Evolutionary conservation across 2,888 invertebrate genomes (phyloP).

Genomic region (Noctua janthina): DNA sequence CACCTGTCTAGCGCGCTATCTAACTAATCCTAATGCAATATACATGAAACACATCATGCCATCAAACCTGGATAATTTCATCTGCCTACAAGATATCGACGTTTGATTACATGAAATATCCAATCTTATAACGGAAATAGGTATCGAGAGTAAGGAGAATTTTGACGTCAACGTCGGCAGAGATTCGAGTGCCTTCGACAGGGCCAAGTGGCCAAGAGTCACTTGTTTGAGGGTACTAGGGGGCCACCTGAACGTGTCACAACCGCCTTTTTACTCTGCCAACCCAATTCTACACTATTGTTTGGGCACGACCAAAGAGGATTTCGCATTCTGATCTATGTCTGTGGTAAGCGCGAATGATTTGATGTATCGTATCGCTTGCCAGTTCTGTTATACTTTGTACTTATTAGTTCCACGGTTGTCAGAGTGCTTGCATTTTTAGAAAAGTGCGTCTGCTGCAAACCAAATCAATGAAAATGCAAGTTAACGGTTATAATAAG

Average conservation of each 20-base stretch:
- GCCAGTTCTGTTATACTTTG: background rate
- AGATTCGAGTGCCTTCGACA: constrained; percentile 75
- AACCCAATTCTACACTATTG: constrained; percentile 78
- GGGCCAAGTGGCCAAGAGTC: constrained; percentile 70
- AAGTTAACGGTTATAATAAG: too few species aligned
- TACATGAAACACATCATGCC: background rate
- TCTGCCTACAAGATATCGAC: constrained; percentile 37
- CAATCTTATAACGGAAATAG: constrained; percentile 64
- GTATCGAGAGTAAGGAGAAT: constrained; percentile 73
- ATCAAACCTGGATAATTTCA: constrained; percentile 34
- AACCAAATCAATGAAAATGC: background rate
- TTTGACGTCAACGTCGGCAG: constrained; percentile 76
- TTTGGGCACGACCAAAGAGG: constrained; percentile 69
- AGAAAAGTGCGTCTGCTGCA: background rate
- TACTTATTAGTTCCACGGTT: background rate
- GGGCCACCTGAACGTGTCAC: constrained; percentile 80
- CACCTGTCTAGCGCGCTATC: background rate
- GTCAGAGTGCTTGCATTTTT: background rate
- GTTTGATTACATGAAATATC: constrained; percentile 56
- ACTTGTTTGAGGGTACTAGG: constrained; percentile 67
- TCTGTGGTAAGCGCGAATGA: constrained; percentile 20
- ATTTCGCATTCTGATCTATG: constrained; percentile 63
- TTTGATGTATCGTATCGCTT: background rate
- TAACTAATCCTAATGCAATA: background rate
- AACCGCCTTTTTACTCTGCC: constrained; percentile 73